Base-by-base conservation (phyloP, 2,797 vertebrate species). In the Hydrolagus colliei region DNA sequence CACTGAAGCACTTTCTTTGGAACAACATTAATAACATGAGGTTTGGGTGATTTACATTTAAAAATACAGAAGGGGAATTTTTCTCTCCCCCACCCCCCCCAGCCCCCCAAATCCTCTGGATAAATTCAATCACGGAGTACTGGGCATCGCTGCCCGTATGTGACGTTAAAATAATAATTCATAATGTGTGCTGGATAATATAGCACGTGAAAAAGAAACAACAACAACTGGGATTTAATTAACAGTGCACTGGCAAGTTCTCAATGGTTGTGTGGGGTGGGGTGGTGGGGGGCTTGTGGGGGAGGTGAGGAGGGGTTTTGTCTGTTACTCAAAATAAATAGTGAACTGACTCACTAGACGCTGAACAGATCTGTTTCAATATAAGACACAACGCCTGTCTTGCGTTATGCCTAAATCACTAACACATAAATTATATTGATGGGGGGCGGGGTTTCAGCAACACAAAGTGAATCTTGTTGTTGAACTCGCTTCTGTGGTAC, bases 1-100 rank as follows among this genome's bases (percentile, higher is more conserved):
- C 63, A 67, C n/a, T 32, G 62, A 65, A 65, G 13, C 12, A 32
- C 22, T 68, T 68, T 84, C 65, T 41, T 10, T 52, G 10, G 65
- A 16, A 68, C 18, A 71, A 63, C 41, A 84, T 84, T 68, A 41
- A 52, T 18, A 84, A n/a, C 71, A 84, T 71, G 41, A 84, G 65
- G 65, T 68, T 80, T 65, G 27, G 78, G 78, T 65, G 78, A 32
- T 84, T 84, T 71, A 18, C 65, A 84, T 84, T 68, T 32, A 68
- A 84, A 84, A 71, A 68, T 35, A 71, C 18, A 84, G 65, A 68
- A 84, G 32, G 79, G 32, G 65, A 84, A 68, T 71, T 32, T 10
- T 71, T 32, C 9, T 41, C 41, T 27, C 27, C 27, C 27, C 1
- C 0, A 0, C 27, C 27, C 27, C 27, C 27, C 27, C 27, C 27